Percentiles rank a stretch among this genome's conserved stretches.
Evolutionary conservation across 1,140 invertebrate genomes (phyloP).

Genomic region (Acromyrmex charruanus): DNA sequence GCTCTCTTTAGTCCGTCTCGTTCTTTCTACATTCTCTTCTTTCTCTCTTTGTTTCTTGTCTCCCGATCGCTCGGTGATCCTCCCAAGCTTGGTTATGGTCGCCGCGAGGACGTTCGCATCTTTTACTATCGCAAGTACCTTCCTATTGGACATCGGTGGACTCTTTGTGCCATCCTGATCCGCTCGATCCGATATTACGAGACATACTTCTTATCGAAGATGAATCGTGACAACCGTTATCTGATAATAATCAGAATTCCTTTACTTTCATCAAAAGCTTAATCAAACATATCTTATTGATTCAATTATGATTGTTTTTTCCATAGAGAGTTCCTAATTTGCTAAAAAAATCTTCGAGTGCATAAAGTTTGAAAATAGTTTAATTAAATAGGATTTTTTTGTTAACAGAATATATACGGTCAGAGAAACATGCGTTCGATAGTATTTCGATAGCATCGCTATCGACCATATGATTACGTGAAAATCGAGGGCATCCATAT

Average conservation of each 20-base stretch:
- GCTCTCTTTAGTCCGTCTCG: constrained; percentile 60
- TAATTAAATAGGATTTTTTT: background rate
- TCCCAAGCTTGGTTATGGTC: constrained; percentile 52
- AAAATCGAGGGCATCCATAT: constrained; percentile 14
- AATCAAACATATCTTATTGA: too few relatives aligned
- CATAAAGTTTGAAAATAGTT: constrained; percentile 3
- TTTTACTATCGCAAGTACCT: constrained; percentile 51
- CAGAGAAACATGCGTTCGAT: background rate
- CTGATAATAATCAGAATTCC: too few relatives aligned
- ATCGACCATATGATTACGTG: background rate
- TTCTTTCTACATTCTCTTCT: constrained; percentile 21
- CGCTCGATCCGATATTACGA: constrained; percentile 62
- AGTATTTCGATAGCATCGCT: constrained; percentile 22
- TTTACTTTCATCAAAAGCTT: too few relatives aligned
- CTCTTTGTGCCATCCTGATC: constrained; percentile 62
- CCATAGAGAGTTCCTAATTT: background rate
- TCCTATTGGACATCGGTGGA: constrained; percentile 58
- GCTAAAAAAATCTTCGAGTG: background rate
- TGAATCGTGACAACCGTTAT: background rate
- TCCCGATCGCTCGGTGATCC: constrained; percentile 8
- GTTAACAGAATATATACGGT: too few relatives aligned
- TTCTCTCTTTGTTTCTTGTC: constrained; percentile 51
- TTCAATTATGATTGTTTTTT: too few relatives aligned
- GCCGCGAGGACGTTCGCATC: constrained; percentile 60
- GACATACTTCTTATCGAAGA: constrained; percentile 35